Evolutionary conservation across 1,140 invertebrate species (phyloP).

Genomic region (Myzus persicae): DNA sequence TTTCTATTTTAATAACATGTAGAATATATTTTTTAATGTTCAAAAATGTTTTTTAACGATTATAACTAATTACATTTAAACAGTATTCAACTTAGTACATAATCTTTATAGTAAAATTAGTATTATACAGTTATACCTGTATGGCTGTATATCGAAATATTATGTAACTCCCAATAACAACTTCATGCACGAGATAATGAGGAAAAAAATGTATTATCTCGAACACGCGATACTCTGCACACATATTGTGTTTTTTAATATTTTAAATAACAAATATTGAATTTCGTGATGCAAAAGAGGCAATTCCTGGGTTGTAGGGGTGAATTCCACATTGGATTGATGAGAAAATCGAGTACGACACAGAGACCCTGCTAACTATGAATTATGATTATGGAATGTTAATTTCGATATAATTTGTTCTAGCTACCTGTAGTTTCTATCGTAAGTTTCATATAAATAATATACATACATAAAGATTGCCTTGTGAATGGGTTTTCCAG

Average conservation of each 20-base stretch:
- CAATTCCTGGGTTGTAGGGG: not conserved
- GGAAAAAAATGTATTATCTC: too few species aligned
- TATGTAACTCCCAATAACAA: not conserved
- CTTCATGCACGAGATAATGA: too few species aligned
- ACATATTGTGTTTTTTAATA: not conserved
- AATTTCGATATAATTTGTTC: too few species aligned
- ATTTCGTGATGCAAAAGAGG: not conserved
- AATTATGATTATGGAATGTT: too few species aligned
- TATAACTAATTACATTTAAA: not conserved
- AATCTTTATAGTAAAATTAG: not conserved
- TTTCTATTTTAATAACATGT: not conserved
- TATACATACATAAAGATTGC: too few species aligned
- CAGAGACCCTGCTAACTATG: not conserved
- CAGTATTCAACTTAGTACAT: not conserved
- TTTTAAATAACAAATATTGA: not conserved
- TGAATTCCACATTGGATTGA: not conserved
- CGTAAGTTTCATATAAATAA: too few species aligned
- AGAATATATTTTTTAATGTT: not conserved
- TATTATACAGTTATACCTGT: not conserved
- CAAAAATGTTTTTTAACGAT: not conserved
- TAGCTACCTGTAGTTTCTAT: too few species aligned
- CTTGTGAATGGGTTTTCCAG: too few species aligned
- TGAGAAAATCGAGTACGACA: too few species aligned
- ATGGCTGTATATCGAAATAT: not conserved
- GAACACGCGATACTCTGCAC: too few species aligned